phyloP scores from a whole-genome alignment of 1,140 invertebrate genomes.

The Drosophila gunungcola region DNA sequence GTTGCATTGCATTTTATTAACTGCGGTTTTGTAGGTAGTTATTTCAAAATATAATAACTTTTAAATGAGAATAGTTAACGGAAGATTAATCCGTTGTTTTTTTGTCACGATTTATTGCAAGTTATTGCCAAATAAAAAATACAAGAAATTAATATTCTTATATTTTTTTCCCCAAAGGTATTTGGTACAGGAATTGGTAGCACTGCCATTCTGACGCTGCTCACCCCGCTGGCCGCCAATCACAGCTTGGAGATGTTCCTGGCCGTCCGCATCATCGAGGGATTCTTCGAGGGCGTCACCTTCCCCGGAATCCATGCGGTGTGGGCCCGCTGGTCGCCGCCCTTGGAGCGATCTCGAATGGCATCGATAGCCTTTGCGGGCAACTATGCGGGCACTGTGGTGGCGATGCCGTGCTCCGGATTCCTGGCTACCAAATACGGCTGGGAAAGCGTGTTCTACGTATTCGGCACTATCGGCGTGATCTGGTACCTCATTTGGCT shows the following conservation, averaged over 20 bases:
- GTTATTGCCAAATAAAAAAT: too few relatives aligned
- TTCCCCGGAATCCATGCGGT: conserved; percentile 95
- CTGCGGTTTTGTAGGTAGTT: too few relatives aligned
- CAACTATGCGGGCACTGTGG: conserved; percentile 92
- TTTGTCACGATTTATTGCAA: too few relatives aligned
- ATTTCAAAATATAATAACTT: too few relatives aligned
- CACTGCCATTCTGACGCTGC: conserved; percentile 92
- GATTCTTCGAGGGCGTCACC: conserved; percentile 96
- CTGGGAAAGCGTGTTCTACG: conserved; percentile 95
- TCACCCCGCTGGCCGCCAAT: conserved; percentile 92
- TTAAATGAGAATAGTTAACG: too few relatives aligned
- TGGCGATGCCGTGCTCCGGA: conserved; percentile 91
- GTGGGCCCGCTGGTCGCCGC: conserved; percentile 95
- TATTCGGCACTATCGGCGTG: conserved; percentile 91
- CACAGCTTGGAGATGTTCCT: conserved; percentile 90
- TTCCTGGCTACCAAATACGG: conserved; percentile 90
- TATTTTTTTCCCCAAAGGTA: conserved; percentile 80
- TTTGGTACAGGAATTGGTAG: conserved; percentile 92
- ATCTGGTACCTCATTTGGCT: conserved; percentile 91
- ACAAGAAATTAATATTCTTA: background rate
- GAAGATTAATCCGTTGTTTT: too few relatives aligned
- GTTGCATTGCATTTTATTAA: too few relatives aligned
- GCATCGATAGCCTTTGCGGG: conserved; percentile 93
- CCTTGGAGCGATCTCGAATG: conserved; percentile 91
- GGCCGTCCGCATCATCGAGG: conserved; percentile 92